phyloP scores from a whole-genome alignment of 2,113 vertebrate species.

The Rallus limicola region DNA sequence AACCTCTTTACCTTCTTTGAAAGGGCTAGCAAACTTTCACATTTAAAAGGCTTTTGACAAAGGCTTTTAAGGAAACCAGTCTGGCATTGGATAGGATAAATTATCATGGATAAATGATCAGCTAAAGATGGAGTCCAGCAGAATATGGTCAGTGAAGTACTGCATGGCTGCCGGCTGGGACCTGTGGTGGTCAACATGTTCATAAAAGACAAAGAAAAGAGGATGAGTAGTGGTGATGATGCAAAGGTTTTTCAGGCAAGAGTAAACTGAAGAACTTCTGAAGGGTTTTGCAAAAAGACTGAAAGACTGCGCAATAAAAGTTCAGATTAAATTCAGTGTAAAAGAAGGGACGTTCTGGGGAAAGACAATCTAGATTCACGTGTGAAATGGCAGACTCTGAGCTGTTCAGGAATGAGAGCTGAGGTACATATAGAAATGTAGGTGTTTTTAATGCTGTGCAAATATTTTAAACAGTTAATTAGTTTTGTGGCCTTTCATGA shows the following conservation, averaged over 20 bases:
- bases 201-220: background rate
- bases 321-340: background rate
- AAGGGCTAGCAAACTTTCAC: background rate
- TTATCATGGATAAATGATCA: background rate
- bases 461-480: constrained; percentile 13
- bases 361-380: accelerated
- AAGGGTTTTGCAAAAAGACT: background rate
- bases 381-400: background rate
- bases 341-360: background rate
- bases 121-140: background rate
- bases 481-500: constrained; percentile 6
- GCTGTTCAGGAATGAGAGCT: background rate
- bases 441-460: background rate
- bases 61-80: background rate
- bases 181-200: accelerated
- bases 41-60: background rate
- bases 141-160: background rate
- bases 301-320: background rate
- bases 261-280: background rate
- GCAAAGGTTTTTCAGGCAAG: background rate
- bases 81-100: background rate
- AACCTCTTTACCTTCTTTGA: background rate
- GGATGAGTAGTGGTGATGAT: accelerated
- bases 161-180: background rate
- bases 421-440: background rate